These are phyloP conservation scores for Vanacampus margaritifer DNA, from an alignment of 2,113 vertebrate genomes.

Conservation along the genomic window DNA sequence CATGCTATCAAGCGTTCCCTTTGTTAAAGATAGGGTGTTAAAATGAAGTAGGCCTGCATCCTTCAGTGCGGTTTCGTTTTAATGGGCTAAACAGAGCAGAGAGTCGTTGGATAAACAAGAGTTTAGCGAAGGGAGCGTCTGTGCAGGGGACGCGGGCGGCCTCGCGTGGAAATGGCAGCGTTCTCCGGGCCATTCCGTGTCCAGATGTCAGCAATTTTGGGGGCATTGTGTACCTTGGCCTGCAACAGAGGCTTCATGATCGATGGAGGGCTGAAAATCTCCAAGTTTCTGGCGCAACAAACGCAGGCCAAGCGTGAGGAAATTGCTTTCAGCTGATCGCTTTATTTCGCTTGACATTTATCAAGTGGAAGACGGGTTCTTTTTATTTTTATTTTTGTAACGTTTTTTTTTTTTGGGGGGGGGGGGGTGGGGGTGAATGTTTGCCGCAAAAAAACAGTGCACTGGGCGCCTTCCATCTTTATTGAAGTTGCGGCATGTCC, in stretches of 20 bases:
- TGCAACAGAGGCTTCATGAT: slow-evolving; percentile 87
- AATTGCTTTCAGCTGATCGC: slow-evolving; percentile 97
- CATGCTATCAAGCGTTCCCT: not conserved
- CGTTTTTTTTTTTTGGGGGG: too few relatives aligned
- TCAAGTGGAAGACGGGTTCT: slow-evolving; percentile 79
- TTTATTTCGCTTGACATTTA: slow-evolving; percentile 89
- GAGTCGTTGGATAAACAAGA: slow-evolving; percentile 77
- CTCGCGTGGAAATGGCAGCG: slow-evolving; percentile 77
- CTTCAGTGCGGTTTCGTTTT: slow-evolving; percentile 38
- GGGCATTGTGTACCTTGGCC: slow-evolving; percentile 98
- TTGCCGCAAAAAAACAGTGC: slow-evolving; percentile 66
- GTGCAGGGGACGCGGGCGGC: slow-evolving; percentile 57
- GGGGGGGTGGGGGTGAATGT: too few relatives aligned
- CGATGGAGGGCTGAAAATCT: slow-evolving; percentile 95
- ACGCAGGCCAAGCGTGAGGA: slow-evolving; percentile 70
- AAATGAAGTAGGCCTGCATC: not conserved
- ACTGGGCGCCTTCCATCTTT: slow-evolving; percentile 15
- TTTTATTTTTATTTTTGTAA: slow-evolving; percentile 32
- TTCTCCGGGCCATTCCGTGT: slow-evolving; percentile 70
- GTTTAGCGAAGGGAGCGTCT: slow-evolving; percentile 76
- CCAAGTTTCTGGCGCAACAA: slow-evolving; percentile 79
- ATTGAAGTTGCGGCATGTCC: slow-evolving; percentile 62
- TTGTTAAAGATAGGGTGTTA: not conserved
- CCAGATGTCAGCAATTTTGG: slow-evolving; percentile 98
- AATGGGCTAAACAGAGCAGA: slow-evolving; percentile 61